Percentiles rank a stretch among this genome's conserved stretches.
These are phyloP conservation scores for Latrodectus hesperus DNA, from an alignment of 2,888 invertebrate species.

Conservation along the genomic window DNA sequence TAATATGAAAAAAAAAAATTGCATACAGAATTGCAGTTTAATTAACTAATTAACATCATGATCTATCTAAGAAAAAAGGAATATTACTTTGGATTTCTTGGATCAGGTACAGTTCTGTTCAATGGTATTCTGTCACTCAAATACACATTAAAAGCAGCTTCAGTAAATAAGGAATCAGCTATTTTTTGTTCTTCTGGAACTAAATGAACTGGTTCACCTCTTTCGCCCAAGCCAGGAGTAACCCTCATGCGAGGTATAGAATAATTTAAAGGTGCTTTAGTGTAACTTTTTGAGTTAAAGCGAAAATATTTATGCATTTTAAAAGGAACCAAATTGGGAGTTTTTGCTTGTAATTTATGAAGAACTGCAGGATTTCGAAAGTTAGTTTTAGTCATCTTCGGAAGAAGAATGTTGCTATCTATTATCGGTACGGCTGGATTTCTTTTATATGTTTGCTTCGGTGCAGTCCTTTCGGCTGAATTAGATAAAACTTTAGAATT, in stretches of 20 bases:
- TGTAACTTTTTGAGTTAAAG: background rate
- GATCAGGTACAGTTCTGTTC: slow-evolving; percentile 85
- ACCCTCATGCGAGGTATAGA: slow-evolving; percentile 49
- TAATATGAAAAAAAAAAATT: too few species aligned
- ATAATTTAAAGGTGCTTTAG: background rate
- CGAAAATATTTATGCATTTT: background rate
- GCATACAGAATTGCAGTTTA: too few species aligned
- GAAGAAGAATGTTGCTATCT: background rate
- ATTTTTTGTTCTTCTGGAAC: slow-evolving; percentile 80
- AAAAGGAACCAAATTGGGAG: background rate
- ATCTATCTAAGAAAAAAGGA: background rate
- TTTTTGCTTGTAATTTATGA: slow-evolving; percentile 44
- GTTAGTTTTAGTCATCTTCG: background rate
- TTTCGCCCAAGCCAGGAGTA: slow-evolving; percentile 81
- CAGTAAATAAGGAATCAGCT: slow-evolving; percentile 83
- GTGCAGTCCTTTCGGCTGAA: background rate
- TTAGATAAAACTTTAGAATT: slow-evolving; percentile 8
- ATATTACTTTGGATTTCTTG: slow-evolving; percentile 77
- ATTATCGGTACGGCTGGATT: background rate
- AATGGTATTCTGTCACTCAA: slow-evolving; percentile 91
- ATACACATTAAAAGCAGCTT: slow-evolving; percentile 90
- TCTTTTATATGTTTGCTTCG: background rate
- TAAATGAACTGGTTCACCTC: slow-evolving; percentile 82
- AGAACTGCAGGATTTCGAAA: slow-evolving; percentile 52
- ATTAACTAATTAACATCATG: too few species aligned